Conservation (phyloP, 2,888 invertebrate species). For the Reticulitermes lucifugus region DNA sequence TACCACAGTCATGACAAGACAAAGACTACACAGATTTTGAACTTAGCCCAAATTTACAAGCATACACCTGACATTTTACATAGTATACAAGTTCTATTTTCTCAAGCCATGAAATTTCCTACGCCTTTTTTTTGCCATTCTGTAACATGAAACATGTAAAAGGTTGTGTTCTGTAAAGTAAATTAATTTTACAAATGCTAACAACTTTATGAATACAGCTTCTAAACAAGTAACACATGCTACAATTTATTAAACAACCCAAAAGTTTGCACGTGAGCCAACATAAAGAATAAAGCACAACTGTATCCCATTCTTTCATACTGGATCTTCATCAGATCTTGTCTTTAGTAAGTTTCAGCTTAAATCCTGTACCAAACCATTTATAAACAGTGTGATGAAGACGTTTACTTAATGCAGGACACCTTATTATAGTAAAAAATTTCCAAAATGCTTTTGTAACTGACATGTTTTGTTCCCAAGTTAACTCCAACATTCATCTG, state of each 20-base stretch:
- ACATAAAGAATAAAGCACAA: neutral
- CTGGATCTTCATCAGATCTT: neutral
- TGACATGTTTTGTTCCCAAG: neutral
- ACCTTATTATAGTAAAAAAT: too few relatives aligned
- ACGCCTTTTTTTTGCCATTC: too few relatives aligned
- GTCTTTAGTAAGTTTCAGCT: neutral
- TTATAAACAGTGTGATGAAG: too few relatives aligned
- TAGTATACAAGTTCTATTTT: neutral
- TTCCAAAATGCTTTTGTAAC: neutral
- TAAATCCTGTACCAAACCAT: neutral
- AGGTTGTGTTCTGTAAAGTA: neutral
- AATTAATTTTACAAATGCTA: neutral
- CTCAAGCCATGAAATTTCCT: neutral
- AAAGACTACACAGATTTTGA: neutral
- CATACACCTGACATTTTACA: neutral
- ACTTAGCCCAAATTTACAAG: constrained; percentile 30
- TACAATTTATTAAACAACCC: neutral
- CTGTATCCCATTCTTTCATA: neutral
- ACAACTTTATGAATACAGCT: neutral
- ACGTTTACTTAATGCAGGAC: too few relatives aligned
- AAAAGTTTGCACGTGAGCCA: neutral
- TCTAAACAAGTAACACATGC: neutral
- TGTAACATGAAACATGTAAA: neutral
- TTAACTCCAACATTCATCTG: neutral
- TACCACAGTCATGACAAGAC: constrained; percentile 30